phyloP scores from a whole-genome alignment of 1,140 invertebrate species.

The Drosophila rufa region DNA sequence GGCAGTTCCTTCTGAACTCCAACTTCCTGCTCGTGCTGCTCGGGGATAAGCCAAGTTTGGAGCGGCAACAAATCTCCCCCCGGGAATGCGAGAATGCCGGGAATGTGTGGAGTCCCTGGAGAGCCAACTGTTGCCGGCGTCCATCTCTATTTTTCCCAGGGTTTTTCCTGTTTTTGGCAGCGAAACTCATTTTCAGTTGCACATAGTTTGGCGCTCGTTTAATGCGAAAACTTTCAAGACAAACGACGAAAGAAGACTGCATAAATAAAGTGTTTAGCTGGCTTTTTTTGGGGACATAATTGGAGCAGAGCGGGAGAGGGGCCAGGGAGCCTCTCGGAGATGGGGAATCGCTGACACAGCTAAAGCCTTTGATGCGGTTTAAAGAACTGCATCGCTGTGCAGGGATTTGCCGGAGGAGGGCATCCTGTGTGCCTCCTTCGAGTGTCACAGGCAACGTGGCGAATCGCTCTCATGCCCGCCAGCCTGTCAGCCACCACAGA shows the following conservation, averaged over 20 bases:
- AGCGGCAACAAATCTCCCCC: constrained; percentile 22
- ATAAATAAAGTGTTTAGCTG: constrained; percentile 81
- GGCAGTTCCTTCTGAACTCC: constrained; percentile 11
- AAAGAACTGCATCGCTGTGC: constrained; percentile 27
- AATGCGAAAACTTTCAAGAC: constrained; percentile 80
- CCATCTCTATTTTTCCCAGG: background rate
- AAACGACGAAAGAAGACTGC: constrained; percentile 61
- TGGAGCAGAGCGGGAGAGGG: constrained; percentile 27
- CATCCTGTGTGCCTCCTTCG: constrained; percentile 16
- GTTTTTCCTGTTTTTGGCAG: constrained; percentile 25
- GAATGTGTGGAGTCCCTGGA: constrained; percentile 3
- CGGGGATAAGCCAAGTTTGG: constrained; percentile 23
- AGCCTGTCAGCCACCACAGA: constrained; percentile 63
- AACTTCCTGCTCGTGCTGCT: constrained; percentile 8
- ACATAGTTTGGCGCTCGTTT: constrained; percentile 73
- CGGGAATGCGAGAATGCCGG: constrained; percentile 23
- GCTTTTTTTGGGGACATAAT: constrained; percentile 73
- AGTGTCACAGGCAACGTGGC: constrained; percentile 39
- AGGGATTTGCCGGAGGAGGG: constrained; percentile 16
- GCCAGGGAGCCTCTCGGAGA: background rate
- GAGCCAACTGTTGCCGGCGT: constrained; percentile 40
- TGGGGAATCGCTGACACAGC: constrained; percentile 22
- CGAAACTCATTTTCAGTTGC: constrained; percentile 59
- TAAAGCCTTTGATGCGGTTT: constrained; percentile 13
- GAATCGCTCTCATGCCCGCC: constrained; percentile 48